Evolutionary conservation across 2,113 vertebrate species (phyloP), one percentile per base, ranked within the genome.

Genomic region (Lycocorax pyrrhopterus): DNA sequence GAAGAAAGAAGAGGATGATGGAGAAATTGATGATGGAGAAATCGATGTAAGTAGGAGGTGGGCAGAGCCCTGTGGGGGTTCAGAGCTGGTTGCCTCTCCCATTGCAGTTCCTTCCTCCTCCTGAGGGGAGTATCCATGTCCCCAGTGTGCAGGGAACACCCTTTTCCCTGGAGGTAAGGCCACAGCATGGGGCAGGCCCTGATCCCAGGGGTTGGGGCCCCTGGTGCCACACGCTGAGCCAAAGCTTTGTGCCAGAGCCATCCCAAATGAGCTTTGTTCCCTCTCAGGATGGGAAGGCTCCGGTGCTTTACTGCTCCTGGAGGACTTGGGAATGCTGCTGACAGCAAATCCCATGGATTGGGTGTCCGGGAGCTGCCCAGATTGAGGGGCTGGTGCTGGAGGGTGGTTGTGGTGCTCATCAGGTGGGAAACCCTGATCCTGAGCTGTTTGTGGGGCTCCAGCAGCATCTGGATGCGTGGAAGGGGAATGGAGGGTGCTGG

Each of bases 11-110:
- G 99, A 99, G 1, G 99, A 99, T 5, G 99, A 99, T 17, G 99
- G 99, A 47, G 99, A 99, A 86, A 99, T 99, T 1, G 99, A 99
- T 26, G 99, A 99, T 49, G 99, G 99, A 79, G 99, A 99, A 95
- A 99, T 99, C 35, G 99, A 99, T 29, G 99, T 99, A 97, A 99
- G 99, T 99, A 80, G 41, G 67, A 77, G 23, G 32, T 21, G 76
- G 84, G 35, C 66, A 51, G n/a, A 85, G 39, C 32, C 21, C 35
- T 84, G 25, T 21, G 35, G 1, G 22, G 25, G 29, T 53, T 73
- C 46, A n/a, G 72, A 62, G 35, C 43, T 29, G 20, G 18, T 30
- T 87, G 49, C 18, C 15, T 87, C 8, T 60, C 47, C 51, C 39
- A 3, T 13, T 77, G 68, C 49, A 32, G 0, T 80, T 47, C 55